Evolutionary conservation across 2,113 vertebrate genomes (phyloP).

Genomic region (Campylomormyrus numenius): DNA sequence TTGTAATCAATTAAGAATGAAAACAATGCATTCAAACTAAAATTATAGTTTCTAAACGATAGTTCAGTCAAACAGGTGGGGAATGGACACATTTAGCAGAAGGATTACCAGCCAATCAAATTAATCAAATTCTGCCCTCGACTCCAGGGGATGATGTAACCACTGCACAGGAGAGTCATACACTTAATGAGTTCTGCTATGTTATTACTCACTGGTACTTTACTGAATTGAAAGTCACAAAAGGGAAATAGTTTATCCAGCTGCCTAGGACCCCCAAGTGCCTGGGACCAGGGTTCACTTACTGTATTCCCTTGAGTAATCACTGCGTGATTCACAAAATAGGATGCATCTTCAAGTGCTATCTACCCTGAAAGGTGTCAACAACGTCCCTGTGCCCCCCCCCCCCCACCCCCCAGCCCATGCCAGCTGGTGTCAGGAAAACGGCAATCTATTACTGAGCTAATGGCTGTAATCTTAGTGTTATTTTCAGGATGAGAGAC

Average conservation of each 20-base stretch:
- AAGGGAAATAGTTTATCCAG: not conserved
- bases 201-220: not conserved
- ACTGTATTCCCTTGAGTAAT: not conserved
- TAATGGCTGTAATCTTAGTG: slow-evolving; percentile 20
- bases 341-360: not conserved
- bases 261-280: not conserved
- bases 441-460: not conserved
- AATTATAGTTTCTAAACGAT: not conserved
- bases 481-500: not conserved
- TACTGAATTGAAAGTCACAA: not conserved
- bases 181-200: not conserved
- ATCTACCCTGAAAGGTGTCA: not conserved
- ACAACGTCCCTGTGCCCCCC: not conserved
- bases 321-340: not conserved
- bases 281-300: not conserved
- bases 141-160: not conserved
- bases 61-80: not conserved
- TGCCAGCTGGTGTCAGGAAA: slow-evolving; percentile 8
- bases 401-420: not conserved
- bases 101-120: not conserved
- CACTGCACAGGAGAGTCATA: not conserved
- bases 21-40: not conserved
- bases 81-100: not conserved
- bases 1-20: not conserved
- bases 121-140: not conserved